phyloP scores from a whole-genome alignment of 2,797 vertebrate species.

The Trachurus trachurus region DNA sequence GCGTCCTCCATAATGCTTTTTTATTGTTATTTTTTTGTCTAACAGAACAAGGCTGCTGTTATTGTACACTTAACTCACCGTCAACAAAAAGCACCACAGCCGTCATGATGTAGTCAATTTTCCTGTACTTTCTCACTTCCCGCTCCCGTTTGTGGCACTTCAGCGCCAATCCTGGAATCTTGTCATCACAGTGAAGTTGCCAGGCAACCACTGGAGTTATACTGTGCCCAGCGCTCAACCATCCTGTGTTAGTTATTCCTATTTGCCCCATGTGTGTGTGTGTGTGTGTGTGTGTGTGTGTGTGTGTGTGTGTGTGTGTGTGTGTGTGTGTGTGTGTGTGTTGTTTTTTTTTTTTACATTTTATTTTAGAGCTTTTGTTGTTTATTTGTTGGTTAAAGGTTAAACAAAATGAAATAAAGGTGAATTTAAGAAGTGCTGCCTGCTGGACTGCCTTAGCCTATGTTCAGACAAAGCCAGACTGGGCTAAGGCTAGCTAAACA shows the following conservation, averaged over 20 bases:
- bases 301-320: too few species aligned
- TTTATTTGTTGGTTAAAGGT: not conserved
- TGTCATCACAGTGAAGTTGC: not conserved
- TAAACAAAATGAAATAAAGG: not conserved
- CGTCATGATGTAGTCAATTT: not conserved
- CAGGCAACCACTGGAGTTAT: constrained; percentile 5
- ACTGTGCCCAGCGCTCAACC: not conserved
- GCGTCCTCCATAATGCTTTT: not conserved
- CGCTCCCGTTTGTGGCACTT: not conserved
- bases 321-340: too few species aligned
- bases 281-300: too few species aligned
- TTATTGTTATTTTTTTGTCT: not conserved
- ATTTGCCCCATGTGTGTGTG: not conserved
- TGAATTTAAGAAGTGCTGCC: not conserved
- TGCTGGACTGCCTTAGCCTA: not conserved
- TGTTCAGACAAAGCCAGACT: not conserved
- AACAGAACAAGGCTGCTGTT: not conserved
- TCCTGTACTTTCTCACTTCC: not conserved
- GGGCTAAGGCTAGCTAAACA: not conserved
- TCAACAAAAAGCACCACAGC: not conserved
- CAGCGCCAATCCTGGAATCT: not conserved
- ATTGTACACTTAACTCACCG: not conserved
- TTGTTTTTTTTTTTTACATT: not conserved
- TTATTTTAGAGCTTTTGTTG: not conserved
- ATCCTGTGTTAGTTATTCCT: not conserved